These are phyloP conservation scores for Poliocrania exsul DNA, from an alignment of 2,797 vertebrate species.

Conservation along the genomic window DNA sequence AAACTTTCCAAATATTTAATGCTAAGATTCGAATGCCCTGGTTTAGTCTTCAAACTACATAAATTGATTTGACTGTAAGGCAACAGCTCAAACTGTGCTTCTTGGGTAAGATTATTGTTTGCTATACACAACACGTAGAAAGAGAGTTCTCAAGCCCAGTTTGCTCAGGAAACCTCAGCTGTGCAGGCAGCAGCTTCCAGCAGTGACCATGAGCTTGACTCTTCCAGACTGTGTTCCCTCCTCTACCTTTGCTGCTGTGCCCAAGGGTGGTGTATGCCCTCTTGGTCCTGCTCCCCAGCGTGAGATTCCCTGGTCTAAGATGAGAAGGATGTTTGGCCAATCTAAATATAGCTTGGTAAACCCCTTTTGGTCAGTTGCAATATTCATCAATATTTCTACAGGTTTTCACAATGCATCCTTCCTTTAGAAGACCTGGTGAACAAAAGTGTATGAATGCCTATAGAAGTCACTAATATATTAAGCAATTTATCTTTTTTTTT, in stretches of 20 bases:
- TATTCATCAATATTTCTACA: neutral
- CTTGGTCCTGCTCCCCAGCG: neutral
- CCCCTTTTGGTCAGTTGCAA: neutral
- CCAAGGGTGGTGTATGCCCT: neutral
- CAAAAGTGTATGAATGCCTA: neutral
- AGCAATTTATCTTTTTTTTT: fast-evolving
- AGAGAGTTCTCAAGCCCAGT: neutral
- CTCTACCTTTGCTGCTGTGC: neutral
- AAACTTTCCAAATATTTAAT: neutral
- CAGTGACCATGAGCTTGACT: fast-evolving
- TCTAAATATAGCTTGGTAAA: neutral
- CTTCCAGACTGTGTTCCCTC: neutral
- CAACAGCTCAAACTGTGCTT: neutral
- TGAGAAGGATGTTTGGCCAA: neutral
- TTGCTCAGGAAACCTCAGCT: neutral
- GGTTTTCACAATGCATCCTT: neutral
- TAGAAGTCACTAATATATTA: neutral
- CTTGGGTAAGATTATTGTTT: neutral
- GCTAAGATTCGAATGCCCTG: neutral
- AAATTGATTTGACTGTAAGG: neutral
- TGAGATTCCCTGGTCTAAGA: neutral
- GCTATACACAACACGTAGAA: fast-evolving
- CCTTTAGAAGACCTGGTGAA: neutral
- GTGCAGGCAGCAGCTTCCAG: neutral
- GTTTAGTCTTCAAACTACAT: neutral